Conservation (phyloP, 2,113 vertebrate genomes). For the Cyanocitta stelleri region DNA sequence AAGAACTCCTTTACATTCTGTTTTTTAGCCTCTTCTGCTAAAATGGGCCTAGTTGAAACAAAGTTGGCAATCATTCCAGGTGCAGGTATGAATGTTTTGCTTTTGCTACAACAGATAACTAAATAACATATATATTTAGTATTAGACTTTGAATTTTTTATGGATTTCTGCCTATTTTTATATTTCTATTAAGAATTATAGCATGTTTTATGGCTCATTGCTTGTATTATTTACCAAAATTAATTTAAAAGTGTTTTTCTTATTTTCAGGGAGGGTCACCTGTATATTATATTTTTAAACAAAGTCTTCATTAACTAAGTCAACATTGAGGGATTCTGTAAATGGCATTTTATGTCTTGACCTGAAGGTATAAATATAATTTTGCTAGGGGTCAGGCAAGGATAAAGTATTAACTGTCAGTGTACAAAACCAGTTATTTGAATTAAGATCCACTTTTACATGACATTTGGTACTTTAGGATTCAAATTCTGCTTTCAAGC, state of each 20-base stretch:
- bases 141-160: not conserved
- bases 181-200: not conserved
- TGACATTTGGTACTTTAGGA: not conserved
- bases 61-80: constrained; percentile 94
- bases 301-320: not conserved
- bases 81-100: constrained; percentile 80
- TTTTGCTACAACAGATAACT: not conserved
- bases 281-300: not conserved
- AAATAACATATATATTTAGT: not conserved
- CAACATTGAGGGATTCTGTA: not conserved
- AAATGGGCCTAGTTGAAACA: constrained; percentile 96
- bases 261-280: not conserved
- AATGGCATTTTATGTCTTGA: not conserved
- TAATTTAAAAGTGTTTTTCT: not conserved
- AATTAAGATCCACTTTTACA: not conserved
- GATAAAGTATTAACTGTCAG: not conserved
- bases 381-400: not conserved
- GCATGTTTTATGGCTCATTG: not conserved
- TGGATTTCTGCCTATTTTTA: not conserved
- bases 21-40: constrained; percentile 83
- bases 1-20: not conserved
- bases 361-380: not conserved
- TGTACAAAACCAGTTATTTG: not conserved
- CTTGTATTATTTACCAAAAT: not conserved
- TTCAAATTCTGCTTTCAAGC: not conserved